Percentiles rank a stretch among this genome's conserved stretches.
phyloP scores from a whole-genome alignment of 2,797 vertebrate species.

The Thaleichthys pacificus region DNA sequence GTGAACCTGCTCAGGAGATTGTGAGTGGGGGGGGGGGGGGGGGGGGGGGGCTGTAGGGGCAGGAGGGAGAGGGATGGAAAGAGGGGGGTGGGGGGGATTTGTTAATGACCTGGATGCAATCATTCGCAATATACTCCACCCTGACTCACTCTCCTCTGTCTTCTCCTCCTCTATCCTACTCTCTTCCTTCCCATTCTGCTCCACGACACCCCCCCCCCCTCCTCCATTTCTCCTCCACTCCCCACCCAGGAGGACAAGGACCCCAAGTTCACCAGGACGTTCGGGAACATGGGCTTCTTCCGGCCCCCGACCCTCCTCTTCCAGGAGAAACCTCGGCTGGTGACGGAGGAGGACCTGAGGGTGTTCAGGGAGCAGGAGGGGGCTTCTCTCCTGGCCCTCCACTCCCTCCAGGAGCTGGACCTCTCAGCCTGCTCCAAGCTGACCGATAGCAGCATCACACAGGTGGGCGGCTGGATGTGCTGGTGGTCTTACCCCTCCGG shows the following conservation, averaged over 20 bases:
- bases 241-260: constrained; percentile 65
- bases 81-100: not conserved
- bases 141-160: not conserved
- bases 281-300: constrained; percentile 83
- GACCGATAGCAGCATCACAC: constrained; percentile 81
- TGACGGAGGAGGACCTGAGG: constrained; percentile 59
- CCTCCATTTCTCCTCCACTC: not conserved
- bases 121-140: not conserved
- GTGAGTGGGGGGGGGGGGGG: constrained; percentile 46
- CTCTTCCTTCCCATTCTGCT: not conserved
- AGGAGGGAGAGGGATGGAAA: not conserved
- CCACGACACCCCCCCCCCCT: not conserved
- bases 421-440: constrained; percentile 82
- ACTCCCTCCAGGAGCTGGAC: constrained; percentile 78
- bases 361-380: constrained; percentile 59
- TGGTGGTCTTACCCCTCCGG: not conserved
- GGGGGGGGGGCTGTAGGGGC: not conserved
- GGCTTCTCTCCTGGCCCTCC: constrained; percentile 72
- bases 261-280: constrained; percentile 76
- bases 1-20: constrained; percentile 47
- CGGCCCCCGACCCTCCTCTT: constrained; percentile 70
- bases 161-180: not conserved
- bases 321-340: constrained; percentile 66
- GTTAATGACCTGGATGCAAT: not conserved
- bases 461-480: constrained; percentile 61